Percentiles rank a stretch among this genome's conserved stretches.
Evolutionary conservation across 30 jellyfish, hydroid and myxozoan species (phyloP).

Genomic region (Aurelia coerulea): DNA sequence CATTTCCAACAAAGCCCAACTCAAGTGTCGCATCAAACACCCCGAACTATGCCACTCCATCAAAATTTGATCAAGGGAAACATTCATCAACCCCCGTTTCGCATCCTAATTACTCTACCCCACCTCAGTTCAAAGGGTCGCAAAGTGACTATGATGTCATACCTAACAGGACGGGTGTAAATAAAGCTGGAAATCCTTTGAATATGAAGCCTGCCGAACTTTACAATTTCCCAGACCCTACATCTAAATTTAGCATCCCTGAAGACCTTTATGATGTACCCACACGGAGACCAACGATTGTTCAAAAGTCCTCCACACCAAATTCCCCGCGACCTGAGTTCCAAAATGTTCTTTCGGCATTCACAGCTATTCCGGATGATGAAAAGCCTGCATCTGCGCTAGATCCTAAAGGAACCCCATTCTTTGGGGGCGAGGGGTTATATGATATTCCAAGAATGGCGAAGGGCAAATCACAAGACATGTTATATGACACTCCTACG

Average conservation of each 20-base stretch:
- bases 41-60: constrained; percentile 14
- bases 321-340: constrained; percentile 39
- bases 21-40: not conserved
- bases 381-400: not conserved
- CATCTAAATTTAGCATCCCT: constrained; percentile 3
- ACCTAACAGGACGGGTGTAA: constrained; percentile 28
- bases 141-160: constrained; percentile 53
- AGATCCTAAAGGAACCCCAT: not conserved
- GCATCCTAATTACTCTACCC: constrained; percentile 30
- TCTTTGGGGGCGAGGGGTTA: constrained; percentile 4
- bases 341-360: constrained; percentile 59
- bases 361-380: constrained; percentile 67
- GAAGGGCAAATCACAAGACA: not conserved
- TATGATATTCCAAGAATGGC: constrained; percentile 50
- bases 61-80: no score
- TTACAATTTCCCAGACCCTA: constrained; percentile 48
- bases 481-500: constrained; percentile 3
- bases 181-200: not conserved
- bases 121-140: not conserved
- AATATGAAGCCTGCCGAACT: constrained; percentile 55
- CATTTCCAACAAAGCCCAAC: not conserved
- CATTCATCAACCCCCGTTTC: not conserved
- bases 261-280: constrained; percentile 61
- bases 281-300: constrained; percentile 47
- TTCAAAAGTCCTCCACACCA: constrained; percentile 20